Base-by-base conservation (phyloP, 1,140 invertebrate genomes). In the Dufourea novaeangliae region DNA sequence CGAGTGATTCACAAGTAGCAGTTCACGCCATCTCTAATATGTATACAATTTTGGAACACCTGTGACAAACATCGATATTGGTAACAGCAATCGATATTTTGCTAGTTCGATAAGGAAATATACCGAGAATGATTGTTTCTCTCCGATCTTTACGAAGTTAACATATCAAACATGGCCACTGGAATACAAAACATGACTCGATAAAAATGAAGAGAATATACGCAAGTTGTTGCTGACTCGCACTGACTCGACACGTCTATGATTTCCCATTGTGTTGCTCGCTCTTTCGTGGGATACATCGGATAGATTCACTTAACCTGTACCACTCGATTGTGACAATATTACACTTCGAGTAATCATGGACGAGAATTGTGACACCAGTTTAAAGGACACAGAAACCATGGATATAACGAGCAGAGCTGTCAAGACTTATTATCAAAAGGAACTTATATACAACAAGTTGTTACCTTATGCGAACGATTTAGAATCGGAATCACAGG, bases 401-500 rank as follows among this genome's bases (percentile, higher is more conserved):
- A 76, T 78, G 62, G 17, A 4, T n/a, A 46, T 34, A 1, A 17
- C 1, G 3, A 20, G 12, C 1, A 46, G 0, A 12, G 11, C 52
- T 50, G 20, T 39, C 1, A 32, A 68, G 1, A 59, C 54, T 77
- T 52, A 22, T 22, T 84, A 71, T 29, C 95, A 96, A 90, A 95
- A 94, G 86, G 94, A 95, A 83, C 92, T 94, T 71, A 84, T 94
- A 61, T 95, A 94, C 66, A 96, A 96, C 86, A 94, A 94, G 87
- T 89, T 95, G 52, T 88, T 96, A 46, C 95, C 95, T 12, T 96
- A 96, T 91, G 93, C 93, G 6, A 92, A 93, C 25, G 88, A 95
- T 82, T 86, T 96, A 52, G 95, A 96, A 71, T 91, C 93, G 22
- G 95, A 96, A 90, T 94, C 95, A 1, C 88, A 89, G 52, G 87